Percentiles rank a stretch among this genome's conserved stretches.
Conservation (phyloP, 2,113 vertebrate species). For the Alexandromys fortis region DNA sequence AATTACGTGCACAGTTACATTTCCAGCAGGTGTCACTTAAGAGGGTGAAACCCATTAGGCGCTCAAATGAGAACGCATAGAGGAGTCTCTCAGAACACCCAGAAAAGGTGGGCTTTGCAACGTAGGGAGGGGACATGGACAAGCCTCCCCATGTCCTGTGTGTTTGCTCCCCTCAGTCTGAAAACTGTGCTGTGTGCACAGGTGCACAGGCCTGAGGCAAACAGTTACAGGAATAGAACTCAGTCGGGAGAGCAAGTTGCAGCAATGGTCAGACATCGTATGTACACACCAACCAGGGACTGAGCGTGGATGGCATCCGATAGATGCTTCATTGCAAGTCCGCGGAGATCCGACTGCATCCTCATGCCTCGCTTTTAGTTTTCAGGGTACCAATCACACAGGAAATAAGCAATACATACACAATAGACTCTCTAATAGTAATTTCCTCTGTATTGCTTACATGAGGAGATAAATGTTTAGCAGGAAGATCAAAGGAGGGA, state of each 20-base stretch:
- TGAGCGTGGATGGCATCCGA: rapidly evolving
- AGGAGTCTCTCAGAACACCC: neutral
- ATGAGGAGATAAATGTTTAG: neutral
- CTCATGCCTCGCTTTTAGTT: neutral
- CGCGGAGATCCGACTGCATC: neutral
- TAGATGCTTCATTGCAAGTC: too few species aligned
- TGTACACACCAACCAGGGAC: rapidly evolving
- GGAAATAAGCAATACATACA: too few species aligned
- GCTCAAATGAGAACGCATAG: conserved; percentile 45
- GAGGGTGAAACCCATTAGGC: conserved; percentile 60
- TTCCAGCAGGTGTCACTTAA: conserved; percentile 77
- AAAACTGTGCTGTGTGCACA: neutral
- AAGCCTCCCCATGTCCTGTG: rapidly evolving
- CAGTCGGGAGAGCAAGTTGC: neutral
- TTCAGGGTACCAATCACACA: neutral
- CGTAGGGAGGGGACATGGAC: neutral
- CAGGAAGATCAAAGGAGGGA: neutral
- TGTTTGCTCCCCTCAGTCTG: neutral
- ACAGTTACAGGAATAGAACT: neutral
- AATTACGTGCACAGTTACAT: conserved; percentile 68
- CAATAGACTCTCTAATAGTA: neutral
- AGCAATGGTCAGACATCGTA: too few species aligned
- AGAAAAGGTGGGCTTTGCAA: neutral
- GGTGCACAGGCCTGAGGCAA: neutral
- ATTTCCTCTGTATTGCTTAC: neutral